Evolutionary conservation across 2,113 vertebrate genomes (phyloP).

Genomic region (Coryphaenoides rupestris): DNA sequence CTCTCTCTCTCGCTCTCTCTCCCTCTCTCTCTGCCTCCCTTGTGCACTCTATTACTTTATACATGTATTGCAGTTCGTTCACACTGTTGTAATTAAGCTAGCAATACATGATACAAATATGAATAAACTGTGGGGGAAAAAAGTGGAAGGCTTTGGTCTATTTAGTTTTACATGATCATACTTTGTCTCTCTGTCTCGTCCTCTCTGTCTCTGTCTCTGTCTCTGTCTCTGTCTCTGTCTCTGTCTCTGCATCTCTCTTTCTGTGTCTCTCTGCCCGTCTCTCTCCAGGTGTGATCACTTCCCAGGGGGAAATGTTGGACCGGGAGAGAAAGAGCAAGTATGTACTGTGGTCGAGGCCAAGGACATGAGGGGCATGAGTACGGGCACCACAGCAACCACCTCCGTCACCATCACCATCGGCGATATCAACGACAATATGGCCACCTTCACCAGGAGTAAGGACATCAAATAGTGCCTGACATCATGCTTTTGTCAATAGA

Average conservation of each 20-base stretch:
- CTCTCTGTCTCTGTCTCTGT: no score
- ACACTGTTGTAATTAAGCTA: no score
- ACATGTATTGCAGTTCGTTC: no score
- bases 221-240: no score
- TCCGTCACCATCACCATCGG: slow-evolving; percentile 78
- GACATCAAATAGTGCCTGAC: neutral
- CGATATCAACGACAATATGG: slow-evolving; percentile 89
- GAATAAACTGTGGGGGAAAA: no score
- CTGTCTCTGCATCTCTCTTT: no score
- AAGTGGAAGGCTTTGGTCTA: no score
- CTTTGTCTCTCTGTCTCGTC: neutral
- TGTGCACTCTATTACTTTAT: no score
- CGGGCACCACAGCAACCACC: slow-evolving; percentile 76
- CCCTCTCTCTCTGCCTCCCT: neutral
- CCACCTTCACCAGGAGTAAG: slow-evolving; percentile 81
- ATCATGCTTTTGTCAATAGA: neutral
- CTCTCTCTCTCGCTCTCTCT: slow-evolving; percentile 1
- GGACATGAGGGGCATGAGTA: slow-evolving; percentile 69
- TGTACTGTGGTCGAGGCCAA: slow-evolving; percentile 80
- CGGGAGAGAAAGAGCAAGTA: slow-evolving; percentile 79
- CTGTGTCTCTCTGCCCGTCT: no score
- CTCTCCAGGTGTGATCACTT: slow-evolving; percentile 72
- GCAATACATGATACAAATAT: no score
- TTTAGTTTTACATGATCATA: no score
- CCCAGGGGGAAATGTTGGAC: slow-evolving; percentile 74